phyloP scores from a whole-genome alignment of 1,140 invertebrate genomes.

The Drosophila ironensis region DNA sequence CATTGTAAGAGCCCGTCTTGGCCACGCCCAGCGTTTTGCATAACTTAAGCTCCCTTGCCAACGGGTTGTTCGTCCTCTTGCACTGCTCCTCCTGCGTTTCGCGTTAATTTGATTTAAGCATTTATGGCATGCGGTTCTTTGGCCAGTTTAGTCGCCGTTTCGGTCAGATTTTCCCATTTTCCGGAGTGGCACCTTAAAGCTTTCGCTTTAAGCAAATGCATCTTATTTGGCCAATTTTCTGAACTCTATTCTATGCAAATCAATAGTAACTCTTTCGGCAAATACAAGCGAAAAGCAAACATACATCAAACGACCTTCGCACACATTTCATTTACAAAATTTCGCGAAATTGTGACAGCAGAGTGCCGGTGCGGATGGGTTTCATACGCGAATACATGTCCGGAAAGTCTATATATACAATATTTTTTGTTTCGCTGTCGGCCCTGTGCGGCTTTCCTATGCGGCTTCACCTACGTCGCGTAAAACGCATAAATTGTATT shows the following conservation, averaged over 20 bases:
- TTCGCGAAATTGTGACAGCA: constrained; percentile 37
- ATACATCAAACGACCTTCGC: constrained; percentile 58
- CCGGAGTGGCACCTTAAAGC: constrained; percentile 10
- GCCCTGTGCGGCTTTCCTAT: constrained; percentile 35
- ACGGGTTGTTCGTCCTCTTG: neutral
- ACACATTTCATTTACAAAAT: constrained; percentile 60
- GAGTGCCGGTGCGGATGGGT: neutral
- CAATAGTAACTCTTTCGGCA: constrained; percentile 23
- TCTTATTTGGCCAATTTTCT: neutral
- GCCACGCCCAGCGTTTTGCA: constrained; percentile 48
- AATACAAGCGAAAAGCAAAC: neutral
- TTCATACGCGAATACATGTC: constrained; percentile 25
- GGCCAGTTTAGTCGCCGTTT: constrained; percentile 8
- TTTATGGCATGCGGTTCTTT: constrained; percentile 53
- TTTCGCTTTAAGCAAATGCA: neutral
- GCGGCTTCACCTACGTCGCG: constrained; percentile 44
- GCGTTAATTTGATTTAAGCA: constrained; percentile 74
- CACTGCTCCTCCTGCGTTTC: constrained; percentile 15
- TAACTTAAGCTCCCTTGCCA: constrained; percentile 39
- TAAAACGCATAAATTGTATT: constrained; percentile 73
- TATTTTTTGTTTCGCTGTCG: constrained; percentile 5
- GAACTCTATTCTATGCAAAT: constrained; percentile 8
- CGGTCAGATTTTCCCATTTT: constrained; percentile 11
- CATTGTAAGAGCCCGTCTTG: constrained; percentile 23
- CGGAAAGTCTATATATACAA: constrained; percentile 16